Evolutionary conservation across 1,140 invertebrate genomes (phyloP), one percentile per base, ranked within the genome.

Genomic region (Eupeodes corollae): DNA sequence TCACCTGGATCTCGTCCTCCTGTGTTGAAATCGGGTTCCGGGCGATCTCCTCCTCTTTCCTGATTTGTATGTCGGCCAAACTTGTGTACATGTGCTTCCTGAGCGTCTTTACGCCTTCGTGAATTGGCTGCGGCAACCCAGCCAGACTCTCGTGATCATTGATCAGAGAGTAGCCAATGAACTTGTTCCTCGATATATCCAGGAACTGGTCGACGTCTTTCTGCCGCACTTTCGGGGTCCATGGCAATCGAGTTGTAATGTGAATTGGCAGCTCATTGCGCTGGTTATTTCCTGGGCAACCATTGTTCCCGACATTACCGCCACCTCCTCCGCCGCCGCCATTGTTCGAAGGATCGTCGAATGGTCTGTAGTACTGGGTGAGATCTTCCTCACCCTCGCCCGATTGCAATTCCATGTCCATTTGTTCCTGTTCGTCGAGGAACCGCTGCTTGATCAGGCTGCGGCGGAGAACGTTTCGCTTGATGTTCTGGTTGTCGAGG

Each of bases 151-250:
- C 81, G 51, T 83, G 73, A 70, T 91, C 88, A 55, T 86, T 85
- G 51, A 85, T 81, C 43, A 95, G 69, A 43, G 80, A 86, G 67
- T 92, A 97, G 1, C 93, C 92, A 47, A 98, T 87, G 78, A 98
- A 98, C 72, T 98, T 98, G 40, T 86, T 75, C 57, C 95, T 72
- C 6, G 91, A 90, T 58, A 83, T 83, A 58, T 97, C 90, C 50
- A 98, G 70, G 70, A 97, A 98, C 51, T 77, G 74, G 57, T 97
- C 90, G 40, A 96, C 83, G 66, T 95, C 91, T 72, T 88, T 90
- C 59, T 91, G 85, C 18, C 90, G 74, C n/a, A 97, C 92, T 79
- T 98, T 98, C 9, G 93, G 91, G 52, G 84, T 82, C 94, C 93
- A 98, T 2, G 94, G 93, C 51, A 98, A 74, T 48, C 63, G 58